These are phyloP conservation scores for Alloplasta piceator DNA, from an alignment of 2,888 invertebrate genomes.

Conservation along the genomic window DNA sequence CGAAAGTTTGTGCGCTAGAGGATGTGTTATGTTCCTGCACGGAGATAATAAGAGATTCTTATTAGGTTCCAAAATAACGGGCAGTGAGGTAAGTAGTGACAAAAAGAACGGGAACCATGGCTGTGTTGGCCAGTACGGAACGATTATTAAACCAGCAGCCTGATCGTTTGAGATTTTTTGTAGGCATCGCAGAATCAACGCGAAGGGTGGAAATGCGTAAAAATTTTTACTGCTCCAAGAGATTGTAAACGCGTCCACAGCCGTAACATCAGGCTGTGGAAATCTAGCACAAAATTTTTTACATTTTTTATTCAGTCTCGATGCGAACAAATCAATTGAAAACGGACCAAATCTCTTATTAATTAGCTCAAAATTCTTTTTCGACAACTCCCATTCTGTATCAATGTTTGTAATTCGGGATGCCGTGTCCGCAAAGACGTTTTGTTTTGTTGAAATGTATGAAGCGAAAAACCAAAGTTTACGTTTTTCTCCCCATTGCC, in stretches of 20 bases:
- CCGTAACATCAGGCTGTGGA: conserved; percentile 1
- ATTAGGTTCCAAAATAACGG: conserved; percentile 60
- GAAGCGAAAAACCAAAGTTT: conserved; percentile 46
- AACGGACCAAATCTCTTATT: conserved; percentile 14
- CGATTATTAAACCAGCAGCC: neutral
- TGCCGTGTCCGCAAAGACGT: conserved; percentile 39
- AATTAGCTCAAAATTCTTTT: conserved; percentile 23
- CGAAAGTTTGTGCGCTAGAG: conserved; percentile 34
- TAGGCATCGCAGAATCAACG: neutral
- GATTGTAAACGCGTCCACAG: neutral
- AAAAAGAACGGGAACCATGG: conserved; percentile 17
- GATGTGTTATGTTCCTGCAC: conserved; percentile 65
- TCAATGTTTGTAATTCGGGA: conserved; percentile 54
- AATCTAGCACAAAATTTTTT: conserved; percentile 19
- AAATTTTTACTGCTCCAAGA: conserved; percentile 5
- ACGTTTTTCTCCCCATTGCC: conserved; percentile 38
- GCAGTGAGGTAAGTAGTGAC: conserved; percentile 35
- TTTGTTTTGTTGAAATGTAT: conserved; percentile 48
- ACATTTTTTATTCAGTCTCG: conserved; percentile 6
- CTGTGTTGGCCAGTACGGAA: conserved; percentile 56
- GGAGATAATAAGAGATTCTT: conserved; percentile 62
- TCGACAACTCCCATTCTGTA: conserved; percentile 53
- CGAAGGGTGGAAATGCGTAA: neutral
- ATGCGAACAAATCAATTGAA: conserved; percentile 10
- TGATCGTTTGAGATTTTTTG: neutral